Evolutionary conservation across 1,140 invertebrate species (phyloP).

Genomic region (Aphis craccivora): DNA sequence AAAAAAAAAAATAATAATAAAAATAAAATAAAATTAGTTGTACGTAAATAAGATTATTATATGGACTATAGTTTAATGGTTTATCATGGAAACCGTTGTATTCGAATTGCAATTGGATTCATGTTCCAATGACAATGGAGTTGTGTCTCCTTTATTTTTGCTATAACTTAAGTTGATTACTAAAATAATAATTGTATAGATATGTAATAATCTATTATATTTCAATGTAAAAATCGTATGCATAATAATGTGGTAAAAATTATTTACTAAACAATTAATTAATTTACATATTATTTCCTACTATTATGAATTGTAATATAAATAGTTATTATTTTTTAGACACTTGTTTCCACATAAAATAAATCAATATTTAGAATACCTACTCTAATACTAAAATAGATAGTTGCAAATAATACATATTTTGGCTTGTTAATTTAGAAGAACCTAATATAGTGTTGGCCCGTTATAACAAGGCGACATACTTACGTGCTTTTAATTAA

Average conservation of each 20-base stretch:
- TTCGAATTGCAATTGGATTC: background rate
- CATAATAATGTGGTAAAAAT: background rate
- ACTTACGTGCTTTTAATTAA: conserved; percentile 44
- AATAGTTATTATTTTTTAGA: background rate
- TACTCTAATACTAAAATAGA: background rate
- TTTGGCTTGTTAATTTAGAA: conserved; percentile 27
- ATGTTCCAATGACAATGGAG: background rate
- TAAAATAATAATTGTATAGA: background rate
- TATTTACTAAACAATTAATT: background rate
- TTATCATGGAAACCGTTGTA: background rate
- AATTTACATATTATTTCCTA: background rate
- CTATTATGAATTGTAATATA: background rate
- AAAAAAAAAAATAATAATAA: no score
- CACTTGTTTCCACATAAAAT: background rate
- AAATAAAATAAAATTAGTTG: background rate
- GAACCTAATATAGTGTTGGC: conserved; percentile 18
- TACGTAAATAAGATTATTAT: background rate
- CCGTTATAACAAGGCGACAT: conserved; percentile 37
- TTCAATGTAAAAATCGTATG: background rate
- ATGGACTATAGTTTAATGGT: background rate
- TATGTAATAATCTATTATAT: background rate
- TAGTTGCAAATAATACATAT: background rate
- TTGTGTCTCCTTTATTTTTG: background rate
- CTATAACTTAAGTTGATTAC: background rate
- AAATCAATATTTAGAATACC: background rate